phyloP scores from a whole-genome alignment of 1,140 invertebrate species.

The Brachionus plicatilis region DNA sequence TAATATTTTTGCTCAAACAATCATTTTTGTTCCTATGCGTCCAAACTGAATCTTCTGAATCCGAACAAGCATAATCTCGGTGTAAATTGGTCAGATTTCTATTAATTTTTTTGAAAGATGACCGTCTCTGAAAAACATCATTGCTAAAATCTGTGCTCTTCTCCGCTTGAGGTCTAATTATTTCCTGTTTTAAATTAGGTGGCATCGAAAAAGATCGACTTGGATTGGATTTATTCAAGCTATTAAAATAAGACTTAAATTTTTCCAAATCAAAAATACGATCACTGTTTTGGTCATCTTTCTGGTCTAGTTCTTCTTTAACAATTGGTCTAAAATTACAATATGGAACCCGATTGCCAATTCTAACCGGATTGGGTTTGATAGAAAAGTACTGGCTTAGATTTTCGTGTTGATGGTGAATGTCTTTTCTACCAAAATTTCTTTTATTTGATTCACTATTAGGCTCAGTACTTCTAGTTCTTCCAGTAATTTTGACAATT shows the following conservation, averaged over 20 bases:
- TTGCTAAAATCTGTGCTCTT: neutral
- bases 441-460: neutral
- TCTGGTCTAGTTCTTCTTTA: neutral
- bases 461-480: neutral
- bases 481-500: conserved; percentile 21
- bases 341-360: neutral
- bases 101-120: neutral
- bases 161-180: neutral
- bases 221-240: neutral
- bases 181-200: neutral
- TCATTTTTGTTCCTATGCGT: neutral
- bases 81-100: neutral
- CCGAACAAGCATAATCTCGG: neutral
- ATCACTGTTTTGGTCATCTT: neutral
- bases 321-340: neutral
- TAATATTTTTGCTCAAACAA: neutral
- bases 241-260: conserved; percentile 1
- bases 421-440: neutral
- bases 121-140: neutral
- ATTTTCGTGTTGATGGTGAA: neutral
- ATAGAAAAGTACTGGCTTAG: neutral
- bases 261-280: neutral
- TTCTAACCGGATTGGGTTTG: neutral
- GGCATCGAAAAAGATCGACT: conserved; percentile 12
- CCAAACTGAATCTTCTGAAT: neutral